Evolutionary conservation across 2,888 invertebrate genomes (phyloP), one percentile per base, ranked within the genome.

Genomic region (Coelogynopora nodosa): DNA sequence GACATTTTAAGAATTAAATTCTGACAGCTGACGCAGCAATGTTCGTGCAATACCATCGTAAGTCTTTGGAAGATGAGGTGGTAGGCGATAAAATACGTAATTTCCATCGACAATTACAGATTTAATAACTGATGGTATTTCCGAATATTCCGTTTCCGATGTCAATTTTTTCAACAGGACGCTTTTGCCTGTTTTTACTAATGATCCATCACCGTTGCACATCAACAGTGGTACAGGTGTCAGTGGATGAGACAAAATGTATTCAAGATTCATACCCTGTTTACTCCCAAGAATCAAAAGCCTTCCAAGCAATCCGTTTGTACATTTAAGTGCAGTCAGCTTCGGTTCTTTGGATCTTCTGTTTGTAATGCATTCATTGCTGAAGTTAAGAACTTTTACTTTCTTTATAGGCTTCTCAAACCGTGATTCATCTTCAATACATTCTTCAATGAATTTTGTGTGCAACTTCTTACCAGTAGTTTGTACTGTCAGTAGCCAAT

Each of bases 121-220:
- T 13, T 49, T 5, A 5, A 49, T 18, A 13, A 18, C 10, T 49
- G 5, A 13, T 13, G 49, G 10, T 49, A 18, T 5, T 18, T 49
- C 10, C 18, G 49, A 49, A 5, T 5, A 49, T 49, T 49, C 10
- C 49, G 18, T 13, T 49, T 49, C 23, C 23, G 2, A 10, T 13
- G 5, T 26, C 23, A n/a, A 5, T 26, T 74, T 74, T 13, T 5
- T 26, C 1, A n/a, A n/a, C n/a, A n/a, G 82, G 30, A 23, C 30
- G 23, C 82, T 82, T 31, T 82, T 82, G 30, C 5, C 2, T 18
- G 82, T 82, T 82, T 82, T 82, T 30, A 31, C 82, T 30, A 82
- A 5, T 5, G 82, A 27, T 29, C 82, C 82, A 82, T 29, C 82
- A 26, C 29, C 18, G 30, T 13, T 31, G 23, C 82, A 82, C 30